phyloP scores from a whole-genome alignment of 64 coral and sea anemone species.

The Orbicella faveolata region DNA sequence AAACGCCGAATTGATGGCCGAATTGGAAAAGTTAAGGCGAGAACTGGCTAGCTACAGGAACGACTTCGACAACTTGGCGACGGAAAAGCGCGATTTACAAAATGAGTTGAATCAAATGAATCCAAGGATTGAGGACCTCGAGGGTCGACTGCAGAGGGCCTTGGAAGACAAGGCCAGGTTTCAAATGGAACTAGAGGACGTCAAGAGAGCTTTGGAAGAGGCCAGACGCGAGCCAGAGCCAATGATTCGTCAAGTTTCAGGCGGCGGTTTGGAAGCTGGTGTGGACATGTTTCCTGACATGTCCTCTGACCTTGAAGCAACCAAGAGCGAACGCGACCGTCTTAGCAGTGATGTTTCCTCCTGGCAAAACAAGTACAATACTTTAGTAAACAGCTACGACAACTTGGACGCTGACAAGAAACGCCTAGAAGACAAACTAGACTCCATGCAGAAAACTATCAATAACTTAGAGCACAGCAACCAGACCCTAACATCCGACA shows the following conservation, averaged over 20 bases:
- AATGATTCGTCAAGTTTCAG: conserved; percentile 52
- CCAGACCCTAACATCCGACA: conserved; percentile 68
- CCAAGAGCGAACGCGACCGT: conserved; percentile 77
- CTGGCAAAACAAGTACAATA: conserved; percentile 79
- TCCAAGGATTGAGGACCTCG: conserved; percentile 51
- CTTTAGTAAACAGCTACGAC: conserved; percentile 75
- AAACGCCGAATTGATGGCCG: conserved; percentile 39
- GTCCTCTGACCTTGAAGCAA: conserved; percentile 59
- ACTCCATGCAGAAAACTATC: conserved; percentile 87
- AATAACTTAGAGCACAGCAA: conserved; percentile 72
- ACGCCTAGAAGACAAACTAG: conserved; percentile 77
- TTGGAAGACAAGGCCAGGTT: conserved; percentile 65
- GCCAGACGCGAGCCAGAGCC: conserved; percentile 46
- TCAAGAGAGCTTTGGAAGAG: conserved; percentile 55
- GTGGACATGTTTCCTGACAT: conserved; percentile 74
- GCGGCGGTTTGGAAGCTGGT: conserved; percentile 55
- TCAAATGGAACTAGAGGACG: conserved; percentile 59
- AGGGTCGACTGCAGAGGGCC: conserved; percentile 50
- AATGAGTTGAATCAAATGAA: conserved; percentile 52
- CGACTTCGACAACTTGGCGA: conserved; percentile 67
- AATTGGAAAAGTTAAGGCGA: conserved; percentile 72
- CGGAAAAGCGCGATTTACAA: conserved; percentile 67
- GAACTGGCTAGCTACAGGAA: conserved; percentile 57
- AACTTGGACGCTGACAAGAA: conserved; percentile 77
- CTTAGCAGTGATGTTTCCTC: conserved; percentile 65